Evolutionary conservation across 2,113 vertebrate species (phyloP).

Genomic region (Saimiri boliviensis): DNA sequence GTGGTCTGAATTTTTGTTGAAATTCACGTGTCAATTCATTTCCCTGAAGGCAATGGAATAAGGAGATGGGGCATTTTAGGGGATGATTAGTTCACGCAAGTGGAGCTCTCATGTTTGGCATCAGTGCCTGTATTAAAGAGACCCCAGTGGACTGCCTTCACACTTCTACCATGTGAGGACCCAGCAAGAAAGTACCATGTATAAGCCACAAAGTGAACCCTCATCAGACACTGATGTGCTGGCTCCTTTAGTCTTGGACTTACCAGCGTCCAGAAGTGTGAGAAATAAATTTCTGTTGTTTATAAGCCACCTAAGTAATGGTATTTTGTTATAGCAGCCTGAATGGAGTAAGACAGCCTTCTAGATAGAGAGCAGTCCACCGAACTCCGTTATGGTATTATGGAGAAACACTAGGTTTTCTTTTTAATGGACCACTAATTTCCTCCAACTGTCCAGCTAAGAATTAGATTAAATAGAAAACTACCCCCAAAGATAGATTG

Average conservation of each 20-base stretch:
- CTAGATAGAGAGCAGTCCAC: neutral
- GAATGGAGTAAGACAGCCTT: neutral
- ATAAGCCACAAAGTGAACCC: neutral
- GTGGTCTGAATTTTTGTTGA: neutral
- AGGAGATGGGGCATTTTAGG: neutral
- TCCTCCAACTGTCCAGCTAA: neutral
- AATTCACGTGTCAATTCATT: neutral
- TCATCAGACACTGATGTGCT: neutral
- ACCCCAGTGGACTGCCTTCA: neutral
- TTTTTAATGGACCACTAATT: neutral
- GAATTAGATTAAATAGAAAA: constrained; percentile 31
- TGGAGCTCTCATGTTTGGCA: neutral
- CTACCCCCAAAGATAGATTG: neutral
- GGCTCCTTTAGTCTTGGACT: neutral
- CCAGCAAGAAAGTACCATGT: neutral
- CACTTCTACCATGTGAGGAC: neutral
- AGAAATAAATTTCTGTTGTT: neutral
- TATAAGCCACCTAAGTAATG: neutral
- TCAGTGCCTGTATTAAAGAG: neutral
- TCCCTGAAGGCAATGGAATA: neutral
- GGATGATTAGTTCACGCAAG: neutral
- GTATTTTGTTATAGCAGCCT: neutral
- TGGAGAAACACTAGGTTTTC: neutral
- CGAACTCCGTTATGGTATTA: neutral
- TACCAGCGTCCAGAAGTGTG: neutral